Percentiles rank a stretch among this genome's conserved stretches.
These are phyloP conservation scores for Nycticorax nycticorax DNA, from an alignment of 2,113 vertebrate genomes.

Conservation along the genomic window DNA sequence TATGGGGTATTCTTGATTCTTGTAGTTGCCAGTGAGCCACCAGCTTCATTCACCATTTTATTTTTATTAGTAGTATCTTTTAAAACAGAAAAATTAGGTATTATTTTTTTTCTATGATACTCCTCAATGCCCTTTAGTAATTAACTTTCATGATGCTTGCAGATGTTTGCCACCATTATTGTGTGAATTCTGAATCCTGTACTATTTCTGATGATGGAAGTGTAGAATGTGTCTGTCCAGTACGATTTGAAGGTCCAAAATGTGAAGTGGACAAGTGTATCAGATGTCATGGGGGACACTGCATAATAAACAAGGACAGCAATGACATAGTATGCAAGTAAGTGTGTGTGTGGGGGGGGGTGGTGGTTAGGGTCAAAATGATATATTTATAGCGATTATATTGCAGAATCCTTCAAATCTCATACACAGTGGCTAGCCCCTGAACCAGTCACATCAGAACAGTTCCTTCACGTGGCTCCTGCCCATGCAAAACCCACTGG, in stretches of 20 bases:
- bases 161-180: slow-evolving; percentile 97
- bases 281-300: slow-evolving; percentile 90
- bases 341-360: slow-evolving; percentile 30
- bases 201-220: slow-evolving; percentile 85
- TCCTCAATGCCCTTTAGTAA: not conserved
- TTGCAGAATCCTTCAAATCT: not conserved
- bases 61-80: not conserved
- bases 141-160: not conserved
- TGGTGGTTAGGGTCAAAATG: rapidly evolving
- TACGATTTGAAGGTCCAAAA: slow-evolving; percentile 88
- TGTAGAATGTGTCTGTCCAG: slow-evolving; percentile 91
- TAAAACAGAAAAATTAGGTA: not conserved
- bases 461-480: not conserved
- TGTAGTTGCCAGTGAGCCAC: not conserved
- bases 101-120: not conserved
- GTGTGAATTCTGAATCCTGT: slow-evolving; percentile 94
- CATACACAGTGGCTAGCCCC: rapidly evolving
- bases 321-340: slow-evolving; percentile 94
- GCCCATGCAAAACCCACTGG: not conserved
- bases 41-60: not conserved
- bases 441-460: rapidly evolving
- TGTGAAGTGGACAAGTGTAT: slow-evolving; percentile 94
- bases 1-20: not conserved
- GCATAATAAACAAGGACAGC: slow-evolving; percentile 85
- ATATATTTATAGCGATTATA: rapidly evolving